A percentile compares a stretch with the other conserved stretches of the same genome.
Conservation (phyloP, 1,140 invertebrate species). For the Saccostrea cuccullata region DNA sequence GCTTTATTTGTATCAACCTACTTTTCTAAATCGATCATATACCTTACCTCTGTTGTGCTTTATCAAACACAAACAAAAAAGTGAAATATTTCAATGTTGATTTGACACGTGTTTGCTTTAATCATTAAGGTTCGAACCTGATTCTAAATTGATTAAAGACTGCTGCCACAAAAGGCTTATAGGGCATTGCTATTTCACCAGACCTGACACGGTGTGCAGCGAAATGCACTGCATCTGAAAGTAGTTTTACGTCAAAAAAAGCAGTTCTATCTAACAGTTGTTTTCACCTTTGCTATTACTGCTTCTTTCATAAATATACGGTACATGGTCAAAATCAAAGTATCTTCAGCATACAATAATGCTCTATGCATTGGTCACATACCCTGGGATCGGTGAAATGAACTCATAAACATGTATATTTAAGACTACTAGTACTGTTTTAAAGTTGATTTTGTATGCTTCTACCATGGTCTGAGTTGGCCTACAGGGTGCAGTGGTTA, state of each 20-base stretch:
- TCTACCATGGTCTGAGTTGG: too few species aligned
- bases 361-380: too few species aligned
- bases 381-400: too few species aligned
- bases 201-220: neutral
- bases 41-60: slow-evolving; percentile 5
- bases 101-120: slow-evolving; percentile 15
- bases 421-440: too few species aligned
- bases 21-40: slow-evolving; percentile 2
- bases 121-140: neutral
- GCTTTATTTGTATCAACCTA: neutral
- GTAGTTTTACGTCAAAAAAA: neutral
- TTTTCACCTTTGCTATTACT: too few species aligned
- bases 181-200: neutral
- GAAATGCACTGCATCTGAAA: neutral
- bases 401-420: too few species aligned
- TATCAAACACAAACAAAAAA: slow-evolving; percentile 28
- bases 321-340: too few species aligned
- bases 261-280: too few species aligned
- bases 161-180: neutral
- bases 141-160: neutral
- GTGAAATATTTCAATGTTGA: neutral
- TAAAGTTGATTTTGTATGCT: too few species aligned
- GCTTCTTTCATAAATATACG: too few species aligned
- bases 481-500: too few species aligned
- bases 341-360: too few species aligned